Evolutionary conservation across 1,140 invertebrate species (phyloP).

Genomic region (Alviniconcha marisindica): DNA sequence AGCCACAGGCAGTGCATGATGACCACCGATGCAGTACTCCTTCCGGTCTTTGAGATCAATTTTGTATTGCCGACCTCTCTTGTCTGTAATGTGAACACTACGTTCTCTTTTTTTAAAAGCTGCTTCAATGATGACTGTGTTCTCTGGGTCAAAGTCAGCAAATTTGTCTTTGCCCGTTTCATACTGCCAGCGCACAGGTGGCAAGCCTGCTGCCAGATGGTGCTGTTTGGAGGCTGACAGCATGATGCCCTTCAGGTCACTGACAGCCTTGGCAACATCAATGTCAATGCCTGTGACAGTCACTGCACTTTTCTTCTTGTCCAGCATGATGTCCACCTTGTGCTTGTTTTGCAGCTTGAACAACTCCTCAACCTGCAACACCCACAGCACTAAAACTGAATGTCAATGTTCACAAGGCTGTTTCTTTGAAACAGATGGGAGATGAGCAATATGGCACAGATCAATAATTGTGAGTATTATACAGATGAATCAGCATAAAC

Average conservation of each 20-base stretch:
- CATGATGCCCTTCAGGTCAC: slow-evolving; percentile 22
- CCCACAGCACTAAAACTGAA: background rate
- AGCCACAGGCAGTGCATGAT: background rate
- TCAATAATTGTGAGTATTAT: no score
- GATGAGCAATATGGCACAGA: no score
- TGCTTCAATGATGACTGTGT: slow-evolving; percentile 9
- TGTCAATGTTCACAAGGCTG: background rate
- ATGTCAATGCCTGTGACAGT: slow-evolving; percentile 16
- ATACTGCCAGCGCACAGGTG: slow-evolving; percentile 34
- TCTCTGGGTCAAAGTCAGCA: slow-evolving; percentile 21
- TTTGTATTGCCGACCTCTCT: slow-evolving; percentile 5
- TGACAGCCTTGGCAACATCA: slow-evolving; percentile 1
- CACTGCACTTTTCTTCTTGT: background rate
- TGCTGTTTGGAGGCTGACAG: background rate
- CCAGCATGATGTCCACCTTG: background rate
- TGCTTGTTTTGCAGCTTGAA: slow-evolving; percentile 30
- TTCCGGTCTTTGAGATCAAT: slow-evolving; percentile 28
- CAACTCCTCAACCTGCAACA: slow-evolving; percentile 4
- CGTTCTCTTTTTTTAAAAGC: slow-evolving; percentile 24
- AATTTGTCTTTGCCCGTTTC: slow-evolving; percentile 32
- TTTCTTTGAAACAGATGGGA: no score
- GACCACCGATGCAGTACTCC: slow-evolving; percentile 2
- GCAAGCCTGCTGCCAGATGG: slow-evolving; percentile 3
- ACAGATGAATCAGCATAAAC: no score
- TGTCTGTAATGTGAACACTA: slow-evolving; percentile 4